A percentile compares a stretch with the other conserved stretches of the same genome.
These are phyloP conservation scores for Corella eumyota DNA, from an alignment of 23 tunicate genomes.

Conservation along the genomic window DNA sequence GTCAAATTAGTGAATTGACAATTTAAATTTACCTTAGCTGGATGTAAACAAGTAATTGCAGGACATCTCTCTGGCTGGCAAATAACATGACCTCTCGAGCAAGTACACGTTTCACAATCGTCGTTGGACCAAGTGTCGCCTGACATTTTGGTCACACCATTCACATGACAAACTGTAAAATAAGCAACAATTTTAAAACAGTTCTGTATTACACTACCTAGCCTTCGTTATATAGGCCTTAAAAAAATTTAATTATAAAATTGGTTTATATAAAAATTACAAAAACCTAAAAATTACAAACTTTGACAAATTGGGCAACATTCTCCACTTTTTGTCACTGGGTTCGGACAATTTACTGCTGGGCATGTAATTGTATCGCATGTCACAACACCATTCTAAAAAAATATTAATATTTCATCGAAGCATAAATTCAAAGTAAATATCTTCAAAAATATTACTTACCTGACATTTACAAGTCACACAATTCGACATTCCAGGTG, in stretches of 20 bases:
- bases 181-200: too few relatives aligned
- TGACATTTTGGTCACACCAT: conserved; percentile 25
- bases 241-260: too few relatives aligned
- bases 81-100: conserved; percentile 17
- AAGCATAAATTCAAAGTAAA: neutral
- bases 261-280: too few relatives aligned
- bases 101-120: conserved; percentile 44
- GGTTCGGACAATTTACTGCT: conserved; percentile 41
- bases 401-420: neutral
- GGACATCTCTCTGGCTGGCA: conserved; percentile 35
- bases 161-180: conserved; percentile 28
- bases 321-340: conserved; percentile 19
- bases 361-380: conserved; percentile 37
- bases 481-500: conserved; percentile 39
- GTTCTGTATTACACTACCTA: too few relatives aligned
- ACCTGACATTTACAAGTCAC: conserved; percentile 49
- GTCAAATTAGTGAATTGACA: too few relatives aligned
- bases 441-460: too few relatives aligned
- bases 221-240: too few relatives aligned
- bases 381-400: conserved; percentile 45
- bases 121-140: conserved; percentile 60
- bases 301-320: conserved; percentile 75
- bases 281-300: too few relatives aligned
- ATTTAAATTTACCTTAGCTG: conserved; percentile 31
- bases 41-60: conserved; percentile 36